Evolutionary conservation across 2,113 vertebrate genomes (phyloP), one percentile per base, ranked within the genome.

Genomic region (Apus apus): DNA sequence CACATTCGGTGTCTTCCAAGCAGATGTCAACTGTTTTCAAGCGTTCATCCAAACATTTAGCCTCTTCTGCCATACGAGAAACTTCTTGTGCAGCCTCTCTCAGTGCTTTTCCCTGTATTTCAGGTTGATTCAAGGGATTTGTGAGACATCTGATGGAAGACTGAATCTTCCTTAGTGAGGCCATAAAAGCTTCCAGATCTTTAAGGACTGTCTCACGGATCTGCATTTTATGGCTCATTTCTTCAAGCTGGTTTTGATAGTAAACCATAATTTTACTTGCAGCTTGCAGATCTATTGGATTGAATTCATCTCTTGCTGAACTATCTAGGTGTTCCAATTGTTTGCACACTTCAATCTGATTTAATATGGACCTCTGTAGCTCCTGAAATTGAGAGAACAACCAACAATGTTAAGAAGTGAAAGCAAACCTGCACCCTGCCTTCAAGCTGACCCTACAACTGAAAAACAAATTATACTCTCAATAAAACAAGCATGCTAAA

Each of bases 121-220:
- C 85, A 27, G 40, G 72, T 4, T 94, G 45, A 3, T 97, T 96
- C 3, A 96, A 89, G 21, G 87, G 38, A 38, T 95, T 94, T 29
- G 87, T 60, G 8, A 97, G 87, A 32, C 80, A 73, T 8, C 94
- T 97, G 54, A 97, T 83, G 62, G 98, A 97, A 54, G 97, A 96
- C 16, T 98, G 97, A 38, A 98, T 89, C 5, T 96, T 98, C 68
- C 96, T 98, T 83, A 99, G 79, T 1, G 98, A 99, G 94, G 98
- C 97, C 78, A 99, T 96, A 93, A 99, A 99, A 25, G 92, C 96
- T 72, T 99, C 98, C 20, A 99, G 96, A 65, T 98, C 98, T 13
- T 97, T 97, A 34, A 99, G 97, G 3, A 98, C 97, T 0, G 97
- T 98, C 80, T 98, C 98, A 0, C 97, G 97, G 67, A 97, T 98